phyloP scores from a whole-genome alignment of 2,888 invertebrate genomes.

The Drosophila kanekoi region DNA sequence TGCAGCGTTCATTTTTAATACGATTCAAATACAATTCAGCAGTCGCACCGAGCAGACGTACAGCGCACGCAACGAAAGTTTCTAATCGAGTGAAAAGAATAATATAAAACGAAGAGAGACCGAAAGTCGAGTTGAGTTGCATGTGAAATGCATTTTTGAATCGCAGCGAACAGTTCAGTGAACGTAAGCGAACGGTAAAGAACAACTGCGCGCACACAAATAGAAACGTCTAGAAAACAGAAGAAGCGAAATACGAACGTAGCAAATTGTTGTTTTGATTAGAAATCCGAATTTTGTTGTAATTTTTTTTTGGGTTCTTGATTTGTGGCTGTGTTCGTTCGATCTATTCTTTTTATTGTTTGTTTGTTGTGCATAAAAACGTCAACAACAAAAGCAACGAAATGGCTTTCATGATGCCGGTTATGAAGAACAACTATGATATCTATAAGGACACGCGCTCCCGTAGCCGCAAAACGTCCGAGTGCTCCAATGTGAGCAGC shows the following conservation, averaged over 20 bases:
- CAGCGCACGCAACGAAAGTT: slow-evolving; percentile 15
- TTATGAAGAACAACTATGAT: slow-evolving; percentile 96
- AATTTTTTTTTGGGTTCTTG: neutral
- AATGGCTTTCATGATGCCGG: slow-evolving; percentile 98
- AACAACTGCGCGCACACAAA: slow-evolving; percentile 8
- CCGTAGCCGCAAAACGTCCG: slow-evolving; percentile 91
- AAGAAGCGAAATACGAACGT: slow-evolving; percentile 4
- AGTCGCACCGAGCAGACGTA: slow-evolving; percentile 47
- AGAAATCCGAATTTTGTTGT: neutral
- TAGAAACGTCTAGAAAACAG: slow-evolving; percentile 33
- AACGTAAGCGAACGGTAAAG: slow-evolving; percentile 8
- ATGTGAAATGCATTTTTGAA: slow-evolving; percentile 35
- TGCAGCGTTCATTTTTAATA: slow-evolving; percentile 40
- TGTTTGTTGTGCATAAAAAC: slow-evolving; percentile 5
- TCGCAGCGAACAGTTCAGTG: slow-evolving; percentile 15
- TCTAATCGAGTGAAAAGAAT: neutral
- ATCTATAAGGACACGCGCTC: slow-evolving; percentile 93
- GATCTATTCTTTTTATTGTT: slow-evolving; percentile 6
- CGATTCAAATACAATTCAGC: slow-evolving; percentile 51
- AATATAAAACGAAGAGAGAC: slow-evolving; percentile 10
- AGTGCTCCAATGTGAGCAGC: slow-evolving; percentile 87
- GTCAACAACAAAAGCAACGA: slow-evolving; percentile 23
- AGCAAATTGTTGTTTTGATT: slow-evolving; percentile 24
- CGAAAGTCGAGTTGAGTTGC: slow-evolving; percentile 26
- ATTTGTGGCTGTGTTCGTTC: neutral